Evolutionary conservation across 2,113 vertebrate genomes (phyloP).

Genomic region (Castor canadensis): DNA sequence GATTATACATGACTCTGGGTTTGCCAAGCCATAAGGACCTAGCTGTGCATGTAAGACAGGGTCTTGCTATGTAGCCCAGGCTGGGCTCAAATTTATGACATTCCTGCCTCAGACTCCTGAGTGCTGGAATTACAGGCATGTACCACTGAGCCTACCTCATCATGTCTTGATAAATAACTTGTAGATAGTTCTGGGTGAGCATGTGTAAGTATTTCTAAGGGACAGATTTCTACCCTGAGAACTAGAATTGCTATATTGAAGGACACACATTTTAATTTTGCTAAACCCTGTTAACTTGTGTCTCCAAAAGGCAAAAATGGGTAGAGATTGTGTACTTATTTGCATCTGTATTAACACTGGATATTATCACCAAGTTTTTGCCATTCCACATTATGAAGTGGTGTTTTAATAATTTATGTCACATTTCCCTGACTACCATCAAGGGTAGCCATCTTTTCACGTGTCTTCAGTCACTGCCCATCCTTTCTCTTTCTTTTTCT

Average conservation of each 20-base stretch:
- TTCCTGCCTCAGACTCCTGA: rapidly evolving
- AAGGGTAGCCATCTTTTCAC: not conserved
- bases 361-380: not conserved
- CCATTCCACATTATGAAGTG: not conserved
- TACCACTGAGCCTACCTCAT: not conserved
- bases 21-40: not conserved
- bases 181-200: too few species aligned
- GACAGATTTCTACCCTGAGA: not conserved
- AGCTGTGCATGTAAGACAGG: not conserved
- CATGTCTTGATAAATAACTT: too few species aligned
- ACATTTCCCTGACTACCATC: not conserved
- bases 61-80: too few species aligned
- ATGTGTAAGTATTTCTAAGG: not conserved
- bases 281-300: not conserved
- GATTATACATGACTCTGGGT: not conserved
- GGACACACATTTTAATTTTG: not conserved
- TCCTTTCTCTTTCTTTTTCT: not conserved
- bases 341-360: not conserved
- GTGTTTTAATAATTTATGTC: not conserved
- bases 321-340: not conserved
- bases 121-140: not conserved
- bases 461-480: not conserved
- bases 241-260: not conserved
- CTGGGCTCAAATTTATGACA: too few species aligned
- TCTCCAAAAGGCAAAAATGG: not conserved